These are phyloP conservation scores for Oenanthe oenanthe DNA, from an alignment of 2,113 vertebrate species.

Conservation along the genomic window DNA sequence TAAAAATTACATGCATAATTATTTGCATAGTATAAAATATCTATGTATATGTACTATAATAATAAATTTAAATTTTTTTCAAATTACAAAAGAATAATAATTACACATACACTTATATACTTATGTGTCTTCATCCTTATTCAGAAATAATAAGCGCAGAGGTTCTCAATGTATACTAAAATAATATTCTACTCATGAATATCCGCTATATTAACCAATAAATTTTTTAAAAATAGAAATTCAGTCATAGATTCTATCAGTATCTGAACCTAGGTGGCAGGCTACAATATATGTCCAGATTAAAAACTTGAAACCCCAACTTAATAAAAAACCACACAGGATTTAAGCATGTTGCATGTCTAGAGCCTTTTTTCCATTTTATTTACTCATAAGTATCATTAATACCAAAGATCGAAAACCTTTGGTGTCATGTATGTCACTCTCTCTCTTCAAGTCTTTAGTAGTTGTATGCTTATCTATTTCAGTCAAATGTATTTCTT, in stretches of 20 bases:
- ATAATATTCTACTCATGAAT: neutral
- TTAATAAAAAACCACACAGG: neutral
- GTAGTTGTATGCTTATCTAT: constrained; percentile 93
- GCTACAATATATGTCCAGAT: constrained; percentile 46
- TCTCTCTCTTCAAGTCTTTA: constrained; percentile 88
- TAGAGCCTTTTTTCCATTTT: constrained; percentile 69
- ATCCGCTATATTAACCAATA: neutral
- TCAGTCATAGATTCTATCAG: neutral
- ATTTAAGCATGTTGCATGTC: constrained; percentile 68
- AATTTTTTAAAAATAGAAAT: neutral
- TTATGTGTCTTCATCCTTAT: neutral
- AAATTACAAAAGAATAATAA: constrained; percentile 13
- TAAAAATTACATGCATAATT: constrained; percentile 26
- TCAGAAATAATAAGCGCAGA: neutral
- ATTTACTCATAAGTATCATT: constrained; percentile 92
- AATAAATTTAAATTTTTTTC: constrained; percentile 22
- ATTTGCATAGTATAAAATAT: constrained; percentile 21
- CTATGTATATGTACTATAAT: constrained; percentile 8
- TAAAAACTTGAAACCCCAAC: constrained; percentile 47
- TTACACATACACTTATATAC: neutral
- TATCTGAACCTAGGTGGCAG: constrained; percentile 8
- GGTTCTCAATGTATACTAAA: neutral
- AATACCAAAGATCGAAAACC: constrained; percentile 86
- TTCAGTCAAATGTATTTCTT: constrained; percentile 99
- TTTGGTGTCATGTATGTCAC: constrained; percentile 78